Evolutionary conservation across 2,888 invertebrate species (phyloP), one percentile per base, ranked within the genome.

Genomic region (Gymnosoma rotundatum): DNA sequence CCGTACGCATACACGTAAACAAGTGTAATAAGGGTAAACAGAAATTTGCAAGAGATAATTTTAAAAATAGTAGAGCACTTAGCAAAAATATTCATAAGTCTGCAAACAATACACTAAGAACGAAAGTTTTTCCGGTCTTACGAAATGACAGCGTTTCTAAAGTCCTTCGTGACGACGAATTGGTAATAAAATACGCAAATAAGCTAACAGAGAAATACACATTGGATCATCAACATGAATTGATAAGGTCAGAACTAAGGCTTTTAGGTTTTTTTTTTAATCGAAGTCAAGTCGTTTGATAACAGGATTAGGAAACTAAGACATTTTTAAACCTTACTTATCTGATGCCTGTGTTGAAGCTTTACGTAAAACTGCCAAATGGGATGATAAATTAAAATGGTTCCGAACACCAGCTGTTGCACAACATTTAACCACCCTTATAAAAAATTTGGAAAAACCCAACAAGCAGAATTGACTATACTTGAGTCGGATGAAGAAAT

Each of bases 371-470:
- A 45, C 21, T 21, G 78, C 10, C 21, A 42, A 18, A 42, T 50
- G 45, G 25, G 25, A 25, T 25, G 25, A 25, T 25, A 25, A 25
- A 25, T 25, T 25, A 25, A 25, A 25, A 25, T 48, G 63, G 21
- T 78, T 70, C 16, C 32, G 6, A 21, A 72, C 54, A n/a, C 70
- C 78, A 12, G 61, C 70, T 32, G 78, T 78, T 42, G 78, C 64
- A 12, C 32, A 36, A 20, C 38, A 63, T 54, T 45, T 70, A 14
- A 45, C 25, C 25, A 25, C 25, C 25, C 25, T 25, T 25, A 25
- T 25, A 25, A 25, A 25, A 25, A 25, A 25, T 25, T 1, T 25
- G 25, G 25, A 25, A 25, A 25, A 25, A 25, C 25, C 25, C 25
- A 25, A 25, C 70, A 20, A 25, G 6, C 20, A 36, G 66, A 50